Evolutionary conservation across 2,797 vertebrate species (phyloP).

Genomic region (Takifugu rubripes): DNA sequence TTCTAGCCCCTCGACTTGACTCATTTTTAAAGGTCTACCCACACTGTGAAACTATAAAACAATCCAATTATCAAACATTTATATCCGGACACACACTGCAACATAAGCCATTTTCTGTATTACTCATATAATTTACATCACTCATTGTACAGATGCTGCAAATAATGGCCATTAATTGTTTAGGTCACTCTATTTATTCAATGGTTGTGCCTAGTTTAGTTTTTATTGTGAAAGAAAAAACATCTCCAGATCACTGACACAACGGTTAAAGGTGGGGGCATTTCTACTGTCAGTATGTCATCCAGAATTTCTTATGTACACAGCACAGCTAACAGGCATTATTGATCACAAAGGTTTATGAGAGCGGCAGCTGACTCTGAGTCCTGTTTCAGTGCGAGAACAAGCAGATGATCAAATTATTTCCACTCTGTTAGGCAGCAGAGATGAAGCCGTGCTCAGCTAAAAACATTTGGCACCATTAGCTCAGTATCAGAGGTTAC

Average conservation of each 20-base stretch:
- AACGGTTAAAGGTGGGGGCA: not conserved
- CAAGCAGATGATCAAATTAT: conserved; percentile 39
- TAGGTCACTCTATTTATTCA: conserved; percentile 27
- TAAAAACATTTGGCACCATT: conserved; percentile 45
- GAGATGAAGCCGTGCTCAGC: conserved; percentile 18
- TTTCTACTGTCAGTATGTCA: too few species aligned
- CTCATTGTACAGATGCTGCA: conserved; percentile 5
- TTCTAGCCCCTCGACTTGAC: too few species aligned
- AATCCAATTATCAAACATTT: too few species aligned
- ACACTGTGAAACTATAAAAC: too few species aligned
- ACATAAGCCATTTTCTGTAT: not conserved
- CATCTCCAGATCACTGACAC: conserved; percentile 20
- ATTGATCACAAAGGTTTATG: conserved; percentile 36
- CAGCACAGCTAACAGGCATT: conserved; percentile 17
- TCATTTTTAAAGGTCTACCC: too few species aligned
- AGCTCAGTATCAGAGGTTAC: conserved; percentile 28
- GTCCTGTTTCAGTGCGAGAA: conserved; percentile 25
- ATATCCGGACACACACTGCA: too few species aligned
- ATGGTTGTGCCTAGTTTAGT: conserved; percentile 20
- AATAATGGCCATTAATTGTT: conserved; percentile 13
- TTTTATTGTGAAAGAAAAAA: conserved; percentile 20
- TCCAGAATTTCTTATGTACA: too few species aligned
- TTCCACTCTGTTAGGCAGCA: conserved; percentile 30
- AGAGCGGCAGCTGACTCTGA: conserved; percentile 15
- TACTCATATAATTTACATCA: not conserved